Base-by-base conservation (phyloP, 2,888 invertebrate species). In the Drosophila meridionalis region DNA sequence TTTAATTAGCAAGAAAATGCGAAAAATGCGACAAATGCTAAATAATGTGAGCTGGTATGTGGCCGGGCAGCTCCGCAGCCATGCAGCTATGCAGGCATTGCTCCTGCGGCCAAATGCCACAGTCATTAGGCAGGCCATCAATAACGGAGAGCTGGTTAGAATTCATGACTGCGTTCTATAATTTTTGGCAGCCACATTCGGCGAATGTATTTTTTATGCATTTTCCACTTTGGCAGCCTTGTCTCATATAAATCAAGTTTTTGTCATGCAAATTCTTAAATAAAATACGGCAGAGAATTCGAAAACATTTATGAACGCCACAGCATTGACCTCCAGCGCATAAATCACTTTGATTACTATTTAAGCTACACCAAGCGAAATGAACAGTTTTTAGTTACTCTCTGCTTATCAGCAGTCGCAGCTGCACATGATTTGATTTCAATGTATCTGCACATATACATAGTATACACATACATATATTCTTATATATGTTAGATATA, bases 281-380 rank as follows among this genome's bases (percentile, higher is more conserved):
- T 75, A 69, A 73, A 68, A 75, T 73, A 63, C 69, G 77, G 50
- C 74, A 60, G 58, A 69, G 65, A 79, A 74, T 74, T 77, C 59
- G 36, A 65, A 75, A 78, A 72, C 79, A 87, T 84, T 84, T 89
- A 76, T 75, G 70, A 72, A 72, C 65, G 72, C 65, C 74, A 83
- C 82, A 87, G 83, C 83, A 76, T 70, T 86, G 83, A 87, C 90
- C 85, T 76, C 70, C 69, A 76, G 50, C 76, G 53, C 82, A 89
- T 85, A 85, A 85, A 85, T 85, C 90, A 85, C 77, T 72, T 89
- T 87, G 85, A 85, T 89, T 89, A 85, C 89, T 79, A 89, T 87
- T 83, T 73, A 83, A 89, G 67, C 73, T 60, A 80, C 70, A 32
- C 72, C 57, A 71, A 80, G 43, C 63, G 55, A 78, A 70, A 73